Evolutionary conservation across 2,888 invertebrate species (phyloP), one percentile per base, ranked within the genome.

Genomic region (Tetrapedia diversipes): DNA sequence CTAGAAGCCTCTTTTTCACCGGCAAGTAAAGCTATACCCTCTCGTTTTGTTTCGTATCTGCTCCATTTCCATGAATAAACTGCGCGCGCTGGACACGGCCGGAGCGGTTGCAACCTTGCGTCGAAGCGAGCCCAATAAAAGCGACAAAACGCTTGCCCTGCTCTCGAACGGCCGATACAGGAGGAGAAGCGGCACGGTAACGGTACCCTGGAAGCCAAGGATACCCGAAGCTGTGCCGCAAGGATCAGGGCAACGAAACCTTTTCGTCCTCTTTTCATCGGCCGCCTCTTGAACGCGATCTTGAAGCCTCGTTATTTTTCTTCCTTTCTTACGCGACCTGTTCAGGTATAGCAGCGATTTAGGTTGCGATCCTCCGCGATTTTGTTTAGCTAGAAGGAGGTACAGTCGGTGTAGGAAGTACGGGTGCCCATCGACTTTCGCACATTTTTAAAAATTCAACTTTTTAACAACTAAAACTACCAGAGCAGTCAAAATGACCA

Each of bases 181-280:
- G 77, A 64, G 45, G 64, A 64, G 70, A 51, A 51, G 51, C 51
- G 37, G 41, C 69, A 29, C 60, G 72, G 79, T 81, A 85, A 85
- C 75, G 78, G 79, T 81, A 85, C 80, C 77, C 79, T 71, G 61
- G 67, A 54, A 76, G 74, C 80, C 79, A 79, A 81, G 83, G 80
- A 85, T 83, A 82, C 57, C 60, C 71, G 73, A 69, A 75, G 57
- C 72, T 59, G 45, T 43, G 67, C 59, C 63, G 29, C 72, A 60
- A 78, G 71, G 72, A 80, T 77, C 76, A 64, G 51, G 32, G 56
- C 61, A 73, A 69, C 73, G 80, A 80, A 74, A 73, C 69, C 75
- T 71, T 59, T 45, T 29, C 54, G 53, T 56, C 49, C 71, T 22
- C 57, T 47, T 69, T 56, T 66, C 24, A 47, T 45, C n/a, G 47